Base-by-base conservation (phyloP, 2,888 invertebrate genomes). In the Galerucella calmariensis region DNA sequence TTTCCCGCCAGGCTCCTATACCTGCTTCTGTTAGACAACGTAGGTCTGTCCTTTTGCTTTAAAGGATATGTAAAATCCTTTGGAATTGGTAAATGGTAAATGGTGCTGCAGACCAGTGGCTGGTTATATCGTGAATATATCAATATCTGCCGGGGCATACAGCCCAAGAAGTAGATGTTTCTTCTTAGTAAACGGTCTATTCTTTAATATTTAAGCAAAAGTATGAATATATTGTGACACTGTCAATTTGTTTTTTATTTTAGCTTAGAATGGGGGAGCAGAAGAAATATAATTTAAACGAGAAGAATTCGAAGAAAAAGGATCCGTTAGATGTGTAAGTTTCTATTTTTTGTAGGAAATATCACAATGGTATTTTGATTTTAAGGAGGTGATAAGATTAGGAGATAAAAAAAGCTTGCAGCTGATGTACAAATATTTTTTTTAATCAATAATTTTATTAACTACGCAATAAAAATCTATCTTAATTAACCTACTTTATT, bases 301-400 rank as follows among this genome's bases (percentile, higher is more conserved):
- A 53, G n/a, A 59, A 12, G 27, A 56, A 16, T 41, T 14, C 46
- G 2, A 73, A 75, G 12, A 73, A 73, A 12, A 75, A 75, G 20
- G 16, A 63, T 44, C 71, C 71, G 1, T 63, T 77, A 27, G 75
- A 77, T 51, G 72, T 44, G 77, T 77, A 69, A 77, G 77, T 75
- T 69, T 59, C 11, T 10, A 35, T 35, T 56, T 56, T 53, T 20
- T 56, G 4, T n/a, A 51, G 2, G 2, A 48, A 14, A 48, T 14
- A 48, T 48, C 12, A 48, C 12, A 12, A 48, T 48, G 12, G 12
- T 1, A 48, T 48, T 3, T 48, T 14, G 12, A 3, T 51, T 51
- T 14, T n/a, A 51, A 51, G 4, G 46, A 48, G 46, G 9, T 48
- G 51, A 51, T 51, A 51, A 51, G 51, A 51, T 51, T 51, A 51